phyloP scores from a whole-genome alignment of 2,113 vertebrate genomes.

The Hydrochoerus hydrochaeris region DNA sequence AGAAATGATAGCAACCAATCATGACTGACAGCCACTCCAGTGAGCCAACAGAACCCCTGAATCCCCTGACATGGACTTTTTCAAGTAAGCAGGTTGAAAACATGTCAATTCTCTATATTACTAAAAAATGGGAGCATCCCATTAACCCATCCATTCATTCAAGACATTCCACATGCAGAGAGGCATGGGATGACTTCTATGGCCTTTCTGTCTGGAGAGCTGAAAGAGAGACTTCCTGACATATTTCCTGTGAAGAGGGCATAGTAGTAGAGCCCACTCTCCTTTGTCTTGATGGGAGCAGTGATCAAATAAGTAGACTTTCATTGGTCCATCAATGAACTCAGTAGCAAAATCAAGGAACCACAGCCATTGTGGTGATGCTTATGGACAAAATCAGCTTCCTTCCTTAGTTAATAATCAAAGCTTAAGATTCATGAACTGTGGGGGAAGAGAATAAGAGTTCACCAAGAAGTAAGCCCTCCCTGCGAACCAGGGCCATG shows the following conservation, averaged over 20 bases:
- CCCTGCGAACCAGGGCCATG: no score
- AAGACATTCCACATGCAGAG: not conserved
- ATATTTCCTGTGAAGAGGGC: slow-evolving; percentile 93
- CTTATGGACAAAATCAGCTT: slow-evolving; percentile 65
- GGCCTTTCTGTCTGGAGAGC: not conserved
- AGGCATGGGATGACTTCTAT: not conserved
- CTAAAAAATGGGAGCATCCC: not conserved
- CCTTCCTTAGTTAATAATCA: slow-evolving; percentile 74
- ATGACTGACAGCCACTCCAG: not conserved
- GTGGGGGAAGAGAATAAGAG: no score
- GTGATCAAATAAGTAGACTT: slow-evolving; percentile 98
- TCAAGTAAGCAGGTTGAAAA: not conserved
- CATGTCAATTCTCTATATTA: not conserved
- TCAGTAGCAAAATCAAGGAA: slow-evolving; percentile 98
- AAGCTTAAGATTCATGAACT: not conserved
- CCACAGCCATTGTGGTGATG: slow-evolving; percentile 95
- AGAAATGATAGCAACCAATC: not conserved
- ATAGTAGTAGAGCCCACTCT: slow-evolving; percentile 96
- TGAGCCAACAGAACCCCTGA: not conserved
- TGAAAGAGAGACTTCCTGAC: not conserved
- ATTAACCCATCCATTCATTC: slow-evolving; percentile 83
- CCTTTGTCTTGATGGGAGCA: slow-evolving; percentile 95
- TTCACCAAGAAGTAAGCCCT: no score
- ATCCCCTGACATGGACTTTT: not conserved
- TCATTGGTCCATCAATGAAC: slow-evolving; percentile 98